Evolutionary conservation across 2,797 vertebrate species (phyloP), one percentile per base, ranked within the genome.

Genomic region (Lepus oiostolus): DNA sequence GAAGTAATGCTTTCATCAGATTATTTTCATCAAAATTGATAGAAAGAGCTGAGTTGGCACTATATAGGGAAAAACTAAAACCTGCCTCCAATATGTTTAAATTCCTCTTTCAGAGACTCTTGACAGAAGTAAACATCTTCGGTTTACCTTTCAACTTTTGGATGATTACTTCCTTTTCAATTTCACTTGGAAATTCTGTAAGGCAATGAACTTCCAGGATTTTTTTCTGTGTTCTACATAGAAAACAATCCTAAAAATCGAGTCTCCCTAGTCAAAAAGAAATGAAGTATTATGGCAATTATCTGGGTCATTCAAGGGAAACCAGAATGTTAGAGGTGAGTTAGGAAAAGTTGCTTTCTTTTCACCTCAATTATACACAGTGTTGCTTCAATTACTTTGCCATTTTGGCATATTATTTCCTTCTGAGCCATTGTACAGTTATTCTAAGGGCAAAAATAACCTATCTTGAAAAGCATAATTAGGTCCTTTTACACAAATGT

Each of bases 281-380:
- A 95, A 91, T 93, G 75, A 88, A 83, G 72, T 92, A 85, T 70
- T 75, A 60, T 74, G 62, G 88, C 80, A 95, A 96, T 94, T 92
- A 94, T 88, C 88, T 88, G 70, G 71, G 70, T 95, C 85, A 88
- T 94, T 95, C 90, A 80, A 71, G 85, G 75, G 35, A 96, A 95
- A 90, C 52, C 21, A 72, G 62, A 0, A 0, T 80, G 90, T 85
- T 58, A 86, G 67, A 67, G 26, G 38, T 90, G 85, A 92, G 85
- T 85, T 87, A 38, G 42, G 52, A n/a, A 92, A 93, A 79, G 65
- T 83, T 90, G 32, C 80, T 96, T 95, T 91, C 74, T 76, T 96
- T 96, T 93, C 93, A 70, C 70, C 90, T 88, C 60, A 94, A 54
- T 93, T 96, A 82, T 52, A 32, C 89, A 70, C 24, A 85, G 68